Percentiles rank a stretch among this genome's conserved stretches.
These are phyloP conservation scores for Choristoneura fumiferana DNA, from an alignment of 1,140 invertebrate species.

Conservation along the genomic window DNA sequence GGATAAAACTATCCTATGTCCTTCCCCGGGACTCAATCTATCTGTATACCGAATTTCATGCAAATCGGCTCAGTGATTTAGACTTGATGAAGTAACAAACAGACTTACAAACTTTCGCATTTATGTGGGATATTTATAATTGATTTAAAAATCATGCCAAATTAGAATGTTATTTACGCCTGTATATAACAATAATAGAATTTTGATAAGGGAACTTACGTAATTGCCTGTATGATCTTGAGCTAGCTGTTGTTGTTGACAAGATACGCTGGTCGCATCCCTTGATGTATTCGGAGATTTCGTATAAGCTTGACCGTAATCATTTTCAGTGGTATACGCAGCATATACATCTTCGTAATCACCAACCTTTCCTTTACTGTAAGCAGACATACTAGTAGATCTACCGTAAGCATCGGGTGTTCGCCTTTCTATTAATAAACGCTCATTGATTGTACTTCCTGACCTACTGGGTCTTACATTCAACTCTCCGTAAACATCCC, in stretches of 20 bases:
- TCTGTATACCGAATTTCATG: too few relatives aligned
- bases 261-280: constrained; percentile 53
- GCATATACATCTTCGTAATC: constrained; percentile 91
- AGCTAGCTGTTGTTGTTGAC: constrained; percentile 43
- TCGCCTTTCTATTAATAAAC: constrained; percentile 81
- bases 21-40: too few relatives aligned
- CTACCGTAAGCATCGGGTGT: constrained; percentile 91
- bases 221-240: constrained; percentile 43
- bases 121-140: too few relatives aligned
- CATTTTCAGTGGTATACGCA: constrained; percentile 49
- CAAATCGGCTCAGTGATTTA: too few relatives aligned
- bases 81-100: too few relatives aligned
- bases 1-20: too few relatives aligned
- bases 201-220: constrained; percentile 40
- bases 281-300: constrained; percentile 61
- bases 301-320: constrained; percentile 48
- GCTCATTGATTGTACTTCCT: constrained; percentile 52
- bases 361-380: constrained; percentile 75
- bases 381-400: constrained; percentile 77
- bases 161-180: too few relatives aligned
- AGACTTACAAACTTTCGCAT: too few relatives aligned
- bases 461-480: constrained; percentile 40
- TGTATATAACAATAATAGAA: too few relatives aligned
- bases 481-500: constrained; percentile 60
- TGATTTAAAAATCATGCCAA: too few relatives aligned